Percentiles rank a stretch among this genome's conserved stretches.
These are phyloP conservation scores for Chaetops frenatus DNA, from an alignment of 2,113 vertebrate species.

Conservation along the genomic window DNA sequence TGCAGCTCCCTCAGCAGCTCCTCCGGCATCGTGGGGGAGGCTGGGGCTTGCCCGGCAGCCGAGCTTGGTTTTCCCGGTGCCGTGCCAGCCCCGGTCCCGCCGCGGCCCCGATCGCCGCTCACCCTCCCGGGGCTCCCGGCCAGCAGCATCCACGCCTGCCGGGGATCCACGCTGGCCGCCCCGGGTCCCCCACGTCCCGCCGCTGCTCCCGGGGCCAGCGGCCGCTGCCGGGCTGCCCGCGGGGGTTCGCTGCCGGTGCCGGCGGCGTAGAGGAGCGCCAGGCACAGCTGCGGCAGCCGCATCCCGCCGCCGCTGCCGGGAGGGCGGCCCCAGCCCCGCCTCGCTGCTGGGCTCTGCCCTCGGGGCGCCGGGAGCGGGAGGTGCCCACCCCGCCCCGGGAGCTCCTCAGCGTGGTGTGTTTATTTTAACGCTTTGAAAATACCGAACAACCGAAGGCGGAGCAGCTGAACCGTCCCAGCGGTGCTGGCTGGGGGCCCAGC, in stretches of 20 bases:
- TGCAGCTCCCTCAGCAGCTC: constrained; percentile 50
- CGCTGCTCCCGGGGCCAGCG: background rate
- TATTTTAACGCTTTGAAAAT: background rate
- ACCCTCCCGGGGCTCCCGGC: background rate
- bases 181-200: background rate
- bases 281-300: background rate
- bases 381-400: background rate
- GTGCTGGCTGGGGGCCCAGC: rapidly evolving
- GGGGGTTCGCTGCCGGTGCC: too few relatives aligned
- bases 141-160: constrained; percentile 62
- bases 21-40: background rate
- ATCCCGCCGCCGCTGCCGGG: background rate
- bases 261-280: background rate
- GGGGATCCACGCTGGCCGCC: background rate
- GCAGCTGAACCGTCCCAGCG: background rate
- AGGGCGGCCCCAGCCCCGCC: background rate
- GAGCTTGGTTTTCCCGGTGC: rapidly evolving
- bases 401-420: background rate
- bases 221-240: background rate
- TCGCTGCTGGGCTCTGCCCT: background rate
- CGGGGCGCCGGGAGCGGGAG: background rate
- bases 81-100: background rate
- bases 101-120: background rate
- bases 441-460: rapidly evolving
- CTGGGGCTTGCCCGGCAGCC: background rate